Conservation (phyloP, 2,888 invertebrate genomes). For the Lithophane semibrunnea region DNA sequence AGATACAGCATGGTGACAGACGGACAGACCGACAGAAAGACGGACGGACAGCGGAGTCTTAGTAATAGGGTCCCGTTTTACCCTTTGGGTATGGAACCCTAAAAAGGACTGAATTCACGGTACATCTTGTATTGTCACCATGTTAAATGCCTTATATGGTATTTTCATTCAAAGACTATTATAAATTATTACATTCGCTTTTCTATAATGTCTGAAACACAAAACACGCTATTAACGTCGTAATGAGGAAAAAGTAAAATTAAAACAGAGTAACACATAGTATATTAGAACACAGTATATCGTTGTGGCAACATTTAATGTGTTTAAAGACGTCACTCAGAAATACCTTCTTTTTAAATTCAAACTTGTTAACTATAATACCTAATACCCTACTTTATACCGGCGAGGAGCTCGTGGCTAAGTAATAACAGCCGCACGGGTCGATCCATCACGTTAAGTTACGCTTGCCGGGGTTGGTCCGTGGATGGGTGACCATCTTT, state of each 20-base stretch:
- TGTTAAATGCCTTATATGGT: neutral
- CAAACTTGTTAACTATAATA: neutral
- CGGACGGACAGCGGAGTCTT: no score
- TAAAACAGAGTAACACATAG: neutral
- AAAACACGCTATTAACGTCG: neutral
- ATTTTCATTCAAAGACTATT: neutral
- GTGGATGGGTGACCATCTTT: no score
- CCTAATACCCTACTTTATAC: no score
- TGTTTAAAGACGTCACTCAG: neutral
- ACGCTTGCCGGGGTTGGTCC: no score
- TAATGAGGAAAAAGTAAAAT: conserved; percentile 33
- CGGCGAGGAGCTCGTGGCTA: no score
- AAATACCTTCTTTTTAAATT: no score
- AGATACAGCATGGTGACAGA: no score
- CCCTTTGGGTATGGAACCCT: no score
- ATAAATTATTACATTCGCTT: neutral
- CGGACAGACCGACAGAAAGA: no score
- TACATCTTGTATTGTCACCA: neutral
- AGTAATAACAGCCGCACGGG: no score
- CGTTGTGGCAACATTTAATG: neutral
- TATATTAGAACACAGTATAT: neutral
- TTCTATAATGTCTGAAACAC: neutral
- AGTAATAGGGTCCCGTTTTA: no score
- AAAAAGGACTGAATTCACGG: neutral
- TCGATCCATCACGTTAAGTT: no score